Evolutionary conservation across 1,140 invertebrate genomes (phyloP).

Genomic region (Lepidurus couesii): DNA sequence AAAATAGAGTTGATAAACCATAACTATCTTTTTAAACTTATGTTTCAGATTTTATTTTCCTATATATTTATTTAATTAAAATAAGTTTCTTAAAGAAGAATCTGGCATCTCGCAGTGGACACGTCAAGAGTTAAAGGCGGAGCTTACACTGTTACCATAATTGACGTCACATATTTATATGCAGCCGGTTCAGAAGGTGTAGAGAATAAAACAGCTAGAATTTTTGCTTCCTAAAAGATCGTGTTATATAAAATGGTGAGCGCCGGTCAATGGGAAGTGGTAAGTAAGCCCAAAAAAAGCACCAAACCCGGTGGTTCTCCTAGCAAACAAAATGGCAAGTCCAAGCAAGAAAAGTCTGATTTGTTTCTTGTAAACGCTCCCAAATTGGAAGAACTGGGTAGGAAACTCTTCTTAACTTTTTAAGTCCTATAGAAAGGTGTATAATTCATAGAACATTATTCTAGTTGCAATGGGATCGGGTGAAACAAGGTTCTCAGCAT

Average conservation of each 20-base stretch:
- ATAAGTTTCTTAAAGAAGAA: background rate
- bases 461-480: background rate
- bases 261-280: background rate
- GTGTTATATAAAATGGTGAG: background rate
- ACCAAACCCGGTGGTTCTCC: background rate
- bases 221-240: background rate
- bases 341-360: background rate
- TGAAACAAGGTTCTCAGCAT: constrained; percentile 14
- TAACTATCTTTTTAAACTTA: too few relatives aligned
- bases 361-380: background rate
- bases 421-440: too few relatives aligned
- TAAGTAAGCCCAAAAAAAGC: background rate
- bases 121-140: constrained; percentile 6
- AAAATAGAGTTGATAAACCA: background rate
- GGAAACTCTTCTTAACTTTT: background rate
- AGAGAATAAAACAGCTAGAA: background rate
- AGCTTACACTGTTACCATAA: background rate
- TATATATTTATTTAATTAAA: too few relatives aligned
- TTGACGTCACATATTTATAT: background rate
- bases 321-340: background rate
- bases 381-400: background rate
- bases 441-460: background rate
- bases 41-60: too few relatives aligned
- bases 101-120: background rate
- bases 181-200: background rate